Conservation (phyloP, 1,140 invertebrate species). For the Drosophila parabipectinata region DNA sequence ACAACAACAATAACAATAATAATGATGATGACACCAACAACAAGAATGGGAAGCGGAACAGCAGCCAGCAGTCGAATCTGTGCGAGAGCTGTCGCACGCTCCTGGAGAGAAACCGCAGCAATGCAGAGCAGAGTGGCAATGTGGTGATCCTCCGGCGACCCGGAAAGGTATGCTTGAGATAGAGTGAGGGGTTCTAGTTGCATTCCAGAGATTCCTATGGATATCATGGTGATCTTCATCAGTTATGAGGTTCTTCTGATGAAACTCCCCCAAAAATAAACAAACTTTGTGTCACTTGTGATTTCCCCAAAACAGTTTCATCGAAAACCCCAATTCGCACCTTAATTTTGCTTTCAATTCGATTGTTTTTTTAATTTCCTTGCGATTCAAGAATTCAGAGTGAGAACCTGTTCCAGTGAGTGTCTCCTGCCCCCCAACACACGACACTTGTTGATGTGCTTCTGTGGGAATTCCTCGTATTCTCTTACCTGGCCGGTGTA, state of each 20-base stretch:
- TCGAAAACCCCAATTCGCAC: not conserved
- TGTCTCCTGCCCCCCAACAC: not conserved
- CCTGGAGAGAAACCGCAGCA: constrained; percentile 71
- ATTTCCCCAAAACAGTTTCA: not conserved
- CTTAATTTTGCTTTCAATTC: not conserved
- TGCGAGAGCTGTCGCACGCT: constrained; percentile 74
- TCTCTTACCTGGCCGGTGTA: constrained; percentile 33
- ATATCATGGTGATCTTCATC: too few species aligned
- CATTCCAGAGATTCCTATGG: not conserved
- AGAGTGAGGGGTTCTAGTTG: too few species aligned
- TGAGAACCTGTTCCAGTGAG: constrained; percentile 45
- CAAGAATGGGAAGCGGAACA: constrained; percentile 32
- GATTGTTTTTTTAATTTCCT: constrained; percentile 24
- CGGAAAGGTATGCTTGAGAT: constrained; percentile 43
- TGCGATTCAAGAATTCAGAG: constrained; percentile 39
- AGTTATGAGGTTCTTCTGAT: too few species aligned
- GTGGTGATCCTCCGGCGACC: constrained; percentile 49
- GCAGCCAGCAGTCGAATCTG: constrained; percentile 58
- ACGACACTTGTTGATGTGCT: constrained; percentile 24
- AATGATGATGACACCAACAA: constrained; percentile 32
- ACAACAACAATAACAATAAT: constrained; percentile 22
- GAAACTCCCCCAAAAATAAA: not conserved
- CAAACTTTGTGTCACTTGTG: not conserved
- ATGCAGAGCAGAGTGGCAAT: constrained; percentile 57
- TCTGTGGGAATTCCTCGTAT: constrained; percentile 25